Percentiles rank a stretch among this genome's conserved stretches.
Conservation (phyloP, 2,113 vertebrate species). For the Halcyon malimbica region DNA sequence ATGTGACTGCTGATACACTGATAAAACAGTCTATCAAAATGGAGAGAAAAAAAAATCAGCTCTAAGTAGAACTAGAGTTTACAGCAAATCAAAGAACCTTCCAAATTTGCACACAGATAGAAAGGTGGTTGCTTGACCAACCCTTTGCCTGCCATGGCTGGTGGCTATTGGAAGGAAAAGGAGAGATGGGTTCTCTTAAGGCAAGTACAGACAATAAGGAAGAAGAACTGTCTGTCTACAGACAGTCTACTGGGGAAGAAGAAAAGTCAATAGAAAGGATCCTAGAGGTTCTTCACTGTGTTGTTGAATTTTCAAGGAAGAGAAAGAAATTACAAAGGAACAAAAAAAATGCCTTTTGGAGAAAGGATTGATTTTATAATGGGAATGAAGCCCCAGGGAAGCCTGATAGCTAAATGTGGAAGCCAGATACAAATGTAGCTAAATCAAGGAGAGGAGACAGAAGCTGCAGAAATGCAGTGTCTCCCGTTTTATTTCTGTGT, state of each 20-base stretch:
- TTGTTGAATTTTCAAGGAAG: neutral
- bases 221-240: neutral
- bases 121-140: accelerated
- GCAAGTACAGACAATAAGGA: neutral
- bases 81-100: neutral
- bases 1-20: neutral
- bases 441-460: neutral
- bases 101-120: neutral
- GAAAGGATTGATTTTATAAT: neutral
- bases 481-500: neutral
- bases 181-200: neutral
- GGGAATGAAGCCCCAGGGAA: neutral
- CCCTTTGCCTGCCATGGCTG: neutral
- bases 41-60: neutral
- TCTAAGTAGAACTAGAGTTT: neutral
- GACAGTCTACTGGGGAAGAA: neutral
- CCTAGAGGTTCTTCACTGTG: neutral
- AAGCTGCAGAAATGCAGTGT: neutral
- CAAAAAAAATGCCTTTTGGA: neutral
- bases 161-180: neutral
- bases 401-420: neutral
- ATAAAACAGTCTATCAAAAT: neutral
- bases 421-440: neutral
- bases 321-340: neutral
- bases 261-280: neutral